phyloP scores from a whole-genome alignment of 1,140 invertebrate species.

The Drosophila ficusphila region DNA sequence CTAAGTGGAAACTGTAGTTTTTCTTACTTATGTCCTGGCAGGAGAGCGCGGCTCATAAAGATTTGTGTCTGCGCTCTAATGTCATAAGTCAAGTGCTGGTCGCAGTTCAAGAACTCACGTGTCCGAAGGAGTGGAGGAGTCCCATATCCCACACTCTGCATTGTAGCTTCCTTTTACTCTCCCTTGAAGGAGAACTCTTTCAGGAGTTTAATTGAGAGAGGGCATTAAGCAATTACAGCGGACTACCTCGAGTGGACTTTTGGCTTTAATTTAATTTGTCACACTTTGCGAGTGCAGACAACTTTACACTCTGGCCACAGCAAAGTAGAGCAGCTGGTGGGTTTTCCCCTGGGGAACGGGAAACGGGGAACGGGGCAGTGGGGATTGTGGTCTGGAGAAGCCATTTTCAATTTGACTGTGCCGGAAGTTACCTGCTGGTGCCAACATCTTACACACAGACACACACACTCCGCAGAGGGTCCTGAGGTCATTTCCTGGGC shows the following conservation, averaged over 20 bases:
- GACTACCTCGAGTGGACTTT: conserved; percentile 60
- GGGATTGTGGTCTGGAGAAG: conserved; percentile 36
- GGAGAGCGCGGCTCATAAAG: conserved; percentile 62
- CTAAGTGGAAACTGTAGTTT: conserved; percentile 82
- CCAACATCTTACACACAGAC: conserved; percentile 52
- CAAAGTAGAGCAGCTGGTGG: conserved; percentile 69
- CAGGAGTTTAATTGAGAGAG: conserved; percentile 56
- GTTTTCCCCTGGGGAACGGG: conserved; percentile 9
- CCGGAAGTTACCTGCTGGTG: conserved; percentile 83
- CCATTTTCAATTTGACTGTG: conserved; percentile 80
- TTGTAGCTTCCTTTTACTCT: not conserved
- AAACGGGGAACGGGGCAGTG: not conserved
- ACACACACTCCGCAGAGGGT: conserved; percentile 1
- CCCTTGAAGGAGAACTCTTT: not conserved
- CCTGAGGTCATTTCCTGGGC: conserved; percentile 78
- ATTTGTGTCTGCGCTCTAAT: conserved; percentile 76
- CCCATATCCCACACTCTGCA: not conserved
- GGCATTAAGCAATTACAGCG: conserved; percentile 80
- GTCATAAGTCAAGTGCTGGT: conserved; percentile 77
- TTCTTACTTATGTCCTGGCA: conserved; percentile 73
- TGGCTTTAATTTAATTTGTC: conserved; percentile 84
- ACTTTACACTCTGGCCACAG: conserved; percentile 80
- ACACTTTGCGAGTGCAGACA: conserved; percentile 78
- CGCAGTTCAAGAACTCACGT: conserved; percentile 69
- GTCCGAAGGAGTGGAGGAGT: conserved; percentile 11